Evolutionary conservation across 2,797 vertebrate species (phyloP).

Genomic region (Miichthys miiuy): DNA sequence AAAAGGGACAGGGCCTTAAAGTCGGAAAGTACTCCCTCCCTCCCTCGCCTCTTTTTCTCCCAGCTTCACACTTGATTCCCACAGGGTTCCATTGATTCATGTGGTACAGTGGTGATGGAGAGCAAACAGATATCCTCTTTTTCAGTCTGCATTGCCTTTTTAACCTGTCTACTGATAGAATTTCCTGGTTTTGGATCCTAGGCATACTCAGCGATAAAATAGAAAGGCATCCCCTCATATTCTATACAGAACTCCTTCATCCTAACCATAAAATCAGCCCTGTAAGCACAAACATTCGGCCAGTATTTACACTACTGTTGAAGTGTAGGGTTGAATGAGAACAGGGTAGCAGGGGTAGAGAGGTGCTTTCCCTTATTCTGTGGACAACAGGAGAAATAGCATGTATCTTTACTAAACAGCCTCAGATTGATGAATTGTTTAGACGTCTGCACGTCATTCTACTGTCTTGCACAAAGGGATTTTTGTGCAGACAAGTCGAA

Average conservation of each 20-base stretch:
- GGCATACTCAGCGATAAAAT: conserved; percentile 63
- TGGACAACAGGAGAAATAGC: conserved; percentile 23
- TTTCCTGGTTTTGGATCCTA: conserved; percentile 62
- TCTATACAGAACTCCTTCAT: conserved; percentile 55
- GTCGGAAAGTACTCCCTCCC: conserved; percentile 56
- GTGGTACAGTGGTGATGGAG: conserved; percentile 70
- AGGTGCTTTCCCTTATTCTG: conserved; percentile 9
- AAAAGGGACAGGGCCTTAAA: conserved; percentile 73
- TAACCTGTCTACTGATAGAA: conserved; percentile 71
- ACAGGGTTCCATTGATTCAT: conserved; percentile 76
- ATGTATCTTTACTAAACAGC: conserved; percentile 41
- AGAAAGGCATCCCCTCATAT: conserved; percentile 58
- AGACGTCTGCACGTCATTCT: conserved; percentile 15
- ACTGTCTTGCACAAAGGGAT: conserved; percentile 40
- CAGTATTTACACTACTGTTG: conserved; percentile 33
- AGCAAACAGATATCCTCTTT: conserved; percentile 69
- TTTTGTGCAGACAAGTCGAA: conserved; percentile 61
- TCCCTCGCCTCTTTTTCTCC: conserved; percentile 50
- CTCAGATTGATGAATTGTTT: conserved; percentile 14
- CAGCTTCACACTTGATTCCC: conserved; percentile 77
- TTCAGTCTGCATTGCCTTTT: conserved; percentile 67
- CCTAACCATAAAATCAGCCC: conserved; percentile 47
- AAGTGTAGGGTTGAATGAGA: conserved; percentile 46
- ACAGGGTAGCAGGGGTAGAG: conserved; percentile 18
- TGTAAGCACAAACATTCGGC: conserved; percentile 50